Base-by-base conservation (phyloP, 2,888 invertebrate species). In the Pherbina coryleti region DNA sequence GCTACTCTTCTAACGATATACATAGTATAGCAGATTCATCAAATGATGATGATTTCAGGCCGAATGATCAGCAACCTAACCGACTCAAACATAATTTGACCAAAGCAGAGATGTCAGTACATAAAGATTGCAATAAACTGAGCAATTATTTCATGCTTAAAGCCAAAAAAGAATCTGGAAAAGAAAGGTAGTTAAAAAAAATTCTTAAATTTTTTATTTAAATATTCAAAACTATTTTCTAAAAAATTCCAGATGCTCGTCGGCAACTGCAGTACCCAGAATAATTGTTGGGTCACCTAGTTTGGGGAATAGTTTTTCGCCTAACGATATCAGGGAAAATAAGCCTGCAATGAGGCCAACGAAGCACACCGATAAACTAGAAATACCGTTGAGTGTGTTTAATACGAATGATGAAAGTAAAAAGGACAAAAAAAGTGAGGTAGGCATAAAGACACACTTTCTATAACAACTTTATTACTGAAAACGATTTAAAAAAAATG, bases 1-100 rank as follows among this genome's bases (percentile, higher is more conserved):
- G 84, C 4, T 84, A 84, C 9, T 89, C 88, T 19, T 84, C 85
- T 51, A 86, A 88, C 37, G 89, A 88, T 79, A 77, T 88, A 8
- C 80, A 78, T 19, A 80, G 75, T 11, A 67, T 78, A 9, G 19
- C 55, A 11, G 80, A 76, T 34, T 70, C 70, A 11, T 64, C 49
- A 2, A 76, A 78, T 49, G 71, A 77, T 31, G 9, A 22, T 19
- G 77, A 76, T 51, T 34, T 78, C 4, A 60, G 74, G 25, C 76
- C 76, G 14, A 77, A 70, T 37, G 78, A 77, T 9, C 69, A 79
- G 69, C 77, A 57, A 0, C 62, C 77, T 51, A 77, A 81, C 8
- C 57, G 69, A 62, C 76, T 79, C 51, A 74, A 79, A 17, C 75
- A 69, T 62, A 76, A 79, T n/a, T 19, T 55, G 19, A 67, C 75